A percentile compares a stretch with the other conserved stretches of the same genome.
These are phyloP conservation scores for Aratinga solstitialis DNA, from an alignment of 2,797 vertebrate species.

Conservation along the genomic window DNA sequence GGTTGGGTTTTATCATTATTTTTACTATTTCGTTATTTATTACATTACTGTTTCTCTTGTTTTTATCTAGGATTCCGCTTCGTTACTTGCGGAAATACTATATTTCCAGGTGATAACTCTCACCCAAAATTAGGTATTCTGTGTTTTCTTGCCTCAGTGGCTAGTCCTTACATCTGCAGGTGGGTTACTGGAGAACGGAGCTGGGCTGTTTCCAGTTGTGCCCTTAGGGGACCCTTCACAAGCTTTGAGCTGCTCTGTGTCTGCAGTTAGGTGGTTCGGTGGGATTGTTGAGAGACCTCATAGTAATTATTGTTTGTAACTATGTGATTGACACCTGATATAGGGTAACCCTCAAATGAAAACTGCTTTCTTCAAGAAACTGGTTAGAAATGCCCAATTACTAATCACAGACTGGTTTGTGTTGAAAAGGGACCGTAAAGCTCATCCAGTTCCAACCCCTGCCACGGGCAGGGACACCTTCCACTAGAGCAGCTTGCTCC, in stretches of 20 bases:
- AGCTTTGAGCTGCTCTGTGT: fast-evolving
- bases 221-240: fast-evolving
- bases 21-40: not conserved
- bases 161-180: fast-evolving
- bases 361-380: not conserved
- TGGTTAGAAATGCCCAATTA: not conserved
- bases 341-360: not conserved
- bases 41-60: not conserved
- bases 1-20: not conserved
- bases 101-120: not conserved
- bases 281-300: not conserved
- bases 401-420: not conserved
- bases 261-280: not conserved
- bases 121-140: fast-evolving
- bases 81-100: fast-evolving
- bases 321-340: fast-evolving
- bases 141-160: fast-evolving
- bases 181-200: not conserved
- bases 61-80: not conserved
- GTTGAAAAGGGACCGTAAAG: not conserved
- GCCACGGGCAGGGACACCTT: not conserved
- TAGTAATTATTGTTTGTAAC: not conserved
- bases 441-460: not conserved
- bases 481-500: too few species aligned
- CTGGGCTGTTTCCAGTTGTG: not conserved